Evolutionary conservation across 2,113 vertebrate genomes (phyloP), one percentile per base, ranked within the genome.

Genomic region (Naja naja): DNA sequence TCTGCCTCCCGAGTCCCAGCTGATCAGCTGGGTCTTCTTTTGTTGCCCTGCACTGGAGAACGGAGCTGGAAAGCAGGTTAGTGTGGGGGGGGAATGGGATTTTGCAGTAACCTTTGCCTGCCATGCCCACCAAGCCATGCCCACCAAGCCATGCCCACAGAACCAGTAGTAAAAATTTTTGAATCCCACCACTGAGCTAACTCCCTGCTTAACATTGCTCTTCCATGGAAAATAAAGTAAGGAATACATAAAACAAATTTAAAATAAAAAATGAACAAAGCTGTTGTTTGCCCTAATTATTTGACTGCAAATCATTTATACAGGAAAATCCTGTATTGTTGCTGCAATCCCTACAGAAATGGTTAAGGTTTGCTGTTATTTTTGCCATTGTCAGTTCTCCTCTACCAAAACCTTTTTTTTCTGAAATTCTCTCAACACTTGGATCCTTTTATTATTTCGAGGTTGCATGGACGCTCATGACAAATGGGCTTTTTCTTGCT

Each of bases 401-500:
- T 30, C 23, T 2, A 74, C 30, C 27, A 69, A 20, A 43, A 56
- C 20, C 55, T 23, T 20, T 53, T 53, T n/a, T 86, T 85, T 54
- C 89, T 0, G 45, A 94, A 94, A 85, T 5, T n/a, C 27, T 87
- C 45, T 1, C 49, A 87, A 49, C 39, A 45, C 85, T 25, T 1
- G 0, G 54, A 25, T 27, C 20, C 94, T 92, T 96, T 60, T 60
- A 60, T 95, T 54, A 92, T 94, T 93, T 96, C 60, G 87, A 49
- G 23, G 25, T 93, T 89, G 95, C 93, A 93, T 95, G 94, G 93
- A 91, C 92, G 92, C 93, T 91, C 89, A 23, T 43, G 90, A 34
- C 2, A 89, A 85, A 88, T 60, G 90, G 0, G 1, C 20, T 88
- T 87, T 34, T 0, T 23, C n/a, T 49, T 55, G 30, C 6, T 6